Conservation (phyloP, 2,888 invertebrate genomes). For the Tromatobia lineatoria region DNA sequence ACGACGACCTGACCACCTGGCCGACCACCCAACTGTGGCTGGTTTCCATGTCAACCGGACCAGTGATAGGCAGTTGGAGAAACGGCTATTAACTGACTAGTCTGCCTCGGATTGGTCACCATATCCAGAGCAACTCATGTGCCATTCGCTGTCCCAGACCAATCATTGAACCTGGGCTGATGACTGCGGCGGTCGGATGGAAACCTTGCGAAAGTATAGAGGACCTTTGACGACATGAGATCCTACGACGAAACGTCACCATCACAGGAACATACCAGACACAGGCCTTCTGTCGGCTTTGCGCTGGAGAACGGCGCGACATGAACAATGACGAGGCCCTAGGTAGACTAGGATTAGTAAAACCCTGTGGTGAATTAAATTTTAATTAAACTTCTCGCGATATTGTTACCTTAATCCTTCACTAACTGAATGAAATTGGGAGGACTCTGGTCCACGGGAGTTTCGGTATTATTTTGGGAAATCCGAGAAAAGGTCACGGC, state of each 20-base stretch:
- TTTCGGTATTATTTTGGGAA: slow-evolving; percentile 38
- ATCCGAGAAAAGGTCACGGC: slow-evolving; percentile 24
- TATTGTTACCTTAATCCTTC: slow-evolving; percentile 30
- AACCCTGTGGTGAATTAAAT: slow-evolving; percentile 79
- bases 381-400: slow-evolving; percentile 81
- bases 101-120: not conserved
- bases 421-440: slow-evolving; percentile 38
- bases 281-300: slow-evolving; percentile 22
- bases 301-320: slow-evolving; percentile 38
- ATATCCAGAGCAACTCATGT: not conserved
- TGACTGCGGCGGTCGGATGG: not conserved
- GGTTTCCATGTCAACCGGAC: not conserved
- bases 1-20: slow-evolving; percentile 25
- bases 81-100: not conserved
- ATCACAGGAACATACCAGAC: slow-evolving; percentile 38
- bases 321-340: slow-evolving; percentile 56
- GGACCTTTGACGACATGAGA: slow-evolving; percentile 33
- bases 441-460: slow-evolving; percentile 41
- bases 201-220: slow-evolving; percentile 28
- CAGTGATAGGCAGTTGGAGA: not conserved
- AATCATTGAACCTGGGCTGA: not conserved
- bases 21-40: slow-evolving; percentile 24
- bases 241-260: slow-evolving; percentile 28
- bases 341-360: slow-evolving; percentile 76
- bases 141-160: not conserved